These are phyloP conservation scores for Pogonognathellus flavescens DNA, from an alignment of 1,140 invertebrate species.

Conservation along the genomic window DNA sequence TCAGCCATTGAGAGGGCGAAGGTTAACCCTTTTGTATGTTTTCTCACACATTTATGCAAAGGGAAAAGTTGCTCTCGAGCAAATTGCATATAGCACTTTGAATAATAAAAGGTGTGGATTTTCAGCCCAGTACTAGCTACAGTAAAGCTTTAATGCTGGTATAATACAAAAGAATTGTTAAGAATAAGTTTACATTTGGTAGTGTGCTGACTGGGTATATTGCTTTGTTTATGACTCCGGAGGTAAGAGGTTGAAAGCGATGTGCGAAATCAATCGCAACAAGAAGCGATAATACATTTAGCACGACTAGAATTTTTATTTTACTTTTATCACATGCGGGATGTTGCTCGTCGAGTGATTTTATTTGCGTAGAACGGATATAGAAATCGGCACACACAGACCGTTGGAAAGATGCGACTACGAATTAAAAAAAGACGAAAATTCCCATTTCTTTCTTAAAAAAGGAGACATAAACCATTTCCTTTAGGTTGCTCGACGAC, in stretches of 20 bases:
- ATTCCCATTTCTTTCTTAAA: slow-evolving; percentile 48
- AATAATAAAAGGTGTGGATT: slow-evolving; percentile 14
- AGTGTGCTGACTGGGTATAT: neutral
- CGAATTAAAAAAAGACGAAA: slow-evolving; percentile 46
- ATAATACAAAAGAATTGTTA: too few relatives aligned
- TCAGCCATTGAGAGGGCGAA: slow-evolving; percentile 51
- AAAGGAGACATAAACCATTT: slow-evolving; percentile 47
- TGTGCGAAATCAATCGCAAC: slow-evolving; percentile 44
- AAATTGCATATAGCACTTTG: slow-evolving; percentile 45
- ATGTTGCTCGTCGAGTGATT: slow-evolving; percentile 27
- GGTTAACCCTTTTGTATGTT: slow-evolving; percentile 54
- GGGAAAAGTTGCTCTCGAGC: slow-evolving; percentile 25
- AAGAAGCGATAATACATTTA: slow-evolving; percentile 35
- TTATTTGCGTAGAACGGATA: slow-evolving; percentile 10
- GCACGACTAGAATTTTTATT: slow-evolving; percentile 24
- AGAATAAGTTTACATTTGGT: neutral
- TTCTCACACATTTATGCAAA: slow-evolving; percentile 24
- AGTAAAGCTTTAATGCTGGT: neutral
- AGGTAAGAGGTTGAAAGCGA: slow-evolving; percentile 34
- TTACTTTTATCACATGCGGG: slow-evolving; percentile 6
- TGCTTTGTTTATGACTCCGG: slow-evolving; percentile 4
- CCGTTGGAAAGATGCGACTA: neutral
- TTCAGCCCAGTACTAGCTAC: neutral
- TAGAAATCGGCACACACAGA: neutral
- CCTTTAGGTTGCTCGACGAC: slow-evolving; percentile 44